phyloP scores from a whole-genome alignment of 1,140 invertebrate species.

The Penaeus japonicus region DNA sequence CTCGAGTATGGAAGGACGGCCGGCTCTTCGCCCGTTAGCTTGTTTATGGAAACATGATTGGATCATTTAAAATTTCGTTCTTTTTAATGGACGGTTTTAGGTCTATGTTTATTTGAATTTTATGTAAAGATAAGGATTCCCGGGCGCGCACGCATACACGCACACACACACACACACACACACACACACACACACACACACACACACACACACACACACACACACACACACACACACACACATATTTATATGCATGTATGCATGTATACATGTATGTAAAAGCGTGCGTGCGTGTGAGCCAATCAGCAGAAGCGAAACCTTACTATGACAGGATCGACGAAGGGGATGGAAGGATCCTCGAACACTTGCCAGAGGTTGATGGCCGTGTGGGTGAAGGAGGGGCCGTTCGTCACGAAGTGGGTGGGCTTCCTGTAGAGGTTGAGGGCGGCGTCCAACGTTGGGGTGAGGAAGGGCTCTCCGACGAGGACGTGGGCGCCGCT shows the following conservation, averaged over 20 bases:
- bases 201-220: too few species aligned
- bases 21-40: neutral
- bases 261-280: neutral
- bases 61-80: neutral
- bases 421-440: conserved; percentile 2
- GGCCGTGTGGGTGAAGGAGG: neutral
- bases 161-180: too few species aligned
- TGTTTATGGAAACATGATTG: neutral
- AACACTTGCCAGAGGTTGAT: conserved; percentile 21
- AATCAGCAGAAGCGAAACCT: neutral
- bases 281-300: neutral
- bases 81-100: too few species aligned
- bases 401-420: neutral
- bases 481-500: conserved; percentile 41
- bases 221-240: too few species aligned
- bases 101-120: neutral
- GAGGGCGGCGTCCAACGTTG: conserved; percentile 18
- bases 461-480: neutral
- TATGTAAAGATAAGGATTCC: neutral
- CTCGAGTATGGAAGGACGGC: conserved; percentile 16
- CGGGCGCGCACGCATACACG: neutral
- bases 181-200: too few species aligned
- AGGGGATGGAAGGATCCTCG: neutral
- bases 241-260: neutral
- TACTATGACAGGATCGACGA: conserved; percentile 31